Evolutionary conservation across 2,113 vertebrate species (phyloP).

Genomic region (Arothron firmamentum): DNA sequence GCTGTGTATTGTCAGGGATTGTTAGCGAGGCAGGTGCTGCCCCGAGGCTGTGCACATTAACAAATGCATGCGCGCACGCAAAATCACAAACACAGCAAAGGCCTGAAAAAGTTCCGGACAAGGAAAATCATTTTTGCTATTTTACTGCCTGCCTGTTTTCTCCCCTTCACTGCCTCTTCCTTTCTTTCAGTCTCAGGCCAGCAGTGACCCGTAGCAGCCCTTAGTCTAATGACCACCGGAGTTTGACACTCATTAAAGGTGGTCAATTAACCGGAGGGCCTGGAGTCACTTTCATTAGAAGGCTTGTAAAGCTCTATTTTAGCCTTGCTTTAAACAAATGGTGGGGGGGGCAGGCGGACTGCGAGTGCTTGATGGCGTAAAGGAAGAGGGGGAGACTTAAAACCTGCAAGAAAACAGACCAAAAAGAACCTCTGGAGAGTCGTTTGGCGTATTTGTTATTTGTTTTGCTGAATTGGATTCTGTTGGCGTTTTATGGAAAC

Average conservation of each 20-base stretch:
- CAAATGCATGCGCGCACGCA: slow-evolving; percentile 35
- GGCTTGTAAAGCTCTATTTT: slow-evolving; percentile 65
- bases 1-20: slow-evolving; percentile 36
- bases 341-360: slow-evolving; percentile 26
- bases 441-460: slow-evolving; percentile 64
- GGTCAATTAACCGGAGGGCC: slow-evolving; percentile 68
- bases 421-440: slow-evolving; percentile 48
- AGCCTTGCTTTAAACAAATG: slow-evolving; percentile 52
- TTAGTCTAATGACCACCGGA: slow-evolving; percentile 64
- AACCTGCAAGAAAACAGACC: slow-evolving; percentile 19
- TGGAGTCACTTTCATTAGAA: slow-evolving; percentile 64
- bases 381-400: neutral
- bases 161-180: slow-evolving; percentile 13
- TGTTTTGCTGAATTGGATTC: slow-evolving; percentile 65
- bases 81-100: slow-evolving; percentile 23
- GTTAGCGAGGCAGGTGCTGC: slow-evolving; percentile 63
- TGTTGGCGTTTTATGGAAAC: slow-evolving; percentile 65
- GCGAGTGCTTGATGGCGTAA: slow-evolving; percentile 2
- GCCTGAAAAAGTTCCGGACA: slow-evolving; percentile 5
- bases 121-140: slow-evolving; percentile 22
- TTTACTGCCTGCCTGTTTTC: slow-evolving; percentile 25
- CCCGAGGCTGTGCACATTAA: slow-evolving; percentile 45
- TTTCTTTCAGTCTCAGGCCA: slow-evolving; percentile 37
- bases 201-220: slow-evolving; percentile 61
- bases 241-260: slow-evolving; percentile 73